These are phyloP conservation scores for Flexamia atlantica DNA, from an alignment of 2,888 invertebrate species.

Conservation along the genomic window DNA sequence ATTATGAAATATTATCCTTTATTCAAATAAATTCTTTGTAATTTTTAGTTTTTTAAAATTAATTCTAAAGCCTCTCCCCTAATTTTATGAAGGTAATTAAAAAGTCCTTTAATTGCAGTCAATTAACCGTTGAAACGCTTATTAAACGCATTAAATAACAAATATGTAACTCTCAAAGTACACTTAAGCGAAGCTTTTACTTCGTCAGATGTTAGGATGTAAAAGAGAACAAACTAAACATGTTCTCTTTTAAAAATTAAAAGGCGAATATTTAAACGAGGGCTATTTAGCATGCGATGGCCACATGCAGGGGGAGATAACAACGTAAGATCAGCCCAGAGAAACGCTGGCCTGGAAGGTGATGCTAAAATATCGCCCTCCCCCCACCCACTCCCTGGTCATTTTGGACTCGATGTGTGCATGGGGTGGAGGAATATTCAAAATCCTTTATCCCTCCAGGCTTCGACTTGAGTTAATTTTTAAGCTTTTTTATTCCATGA, in stretches of 20 bases:
- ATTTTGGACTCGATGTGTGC: conserved; percentile 31
- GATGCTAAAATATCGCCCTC: conserved; percentile 57
- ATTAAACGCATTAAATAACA: no score
- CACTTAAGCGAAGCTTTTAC: neutral
- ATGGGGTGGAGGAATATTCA: conserved; percentile 46
- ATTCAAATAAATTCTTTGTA: no score
- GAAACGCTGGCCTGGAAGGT: conserved; percentile 56
- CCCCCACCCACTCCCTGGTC: neutral
- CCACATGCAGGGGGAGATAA: neutral
- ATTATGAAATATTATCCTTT: no score
- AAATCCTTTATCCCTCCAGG: conserved; percentile 38
- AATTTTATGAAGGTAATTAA: no score
- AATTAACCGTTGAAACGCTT: no score
- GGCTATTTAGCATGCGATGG: conserved; percentile 20
- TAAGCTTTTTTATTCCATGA: neutral
- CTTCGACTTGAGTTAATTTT: conserved; percentile 9
- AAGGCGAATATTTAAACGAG: conserved; percentile 40
- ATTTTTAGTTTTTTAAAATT: no score
- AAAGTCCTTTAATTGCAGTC: no score
- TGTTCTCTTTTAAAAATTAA: conserved; percentile 21
- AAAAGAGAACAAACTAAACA: neutral
- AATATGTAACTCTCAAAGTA: no score
- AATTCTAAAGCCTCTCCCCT: no score
- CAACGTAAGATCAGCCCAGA: conserved; percentile 48
- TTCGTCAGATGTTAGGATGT: neutral